These are phyloP conservation scores for Amphilophus citrinellus DNA, from an alignment of 2,113 vertebrate species.

Conservation along the genomic window DNA sequence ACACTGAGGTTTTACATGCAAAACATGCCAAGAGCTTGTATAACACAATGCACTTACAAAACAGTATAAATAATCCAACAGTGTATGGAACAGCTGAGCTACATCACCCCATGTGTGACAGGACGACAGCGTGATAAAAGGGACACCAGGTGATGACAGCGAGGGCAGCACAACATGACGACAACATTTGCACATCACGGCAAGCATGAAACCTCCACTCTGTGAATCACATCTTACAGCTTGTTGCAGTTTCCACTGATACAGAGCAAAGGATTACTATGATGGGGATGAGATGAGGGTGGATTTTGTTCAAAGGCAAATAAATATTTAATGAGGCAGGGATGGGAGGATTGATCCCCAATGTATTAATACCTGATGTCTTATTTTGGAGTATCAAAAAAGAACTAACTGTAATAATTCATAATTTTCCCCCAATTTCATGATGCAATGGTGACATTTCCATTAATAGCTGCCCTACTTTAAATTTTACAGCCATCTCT, in stretches of 20 bases:
- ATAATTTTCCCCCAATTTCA: neutral
- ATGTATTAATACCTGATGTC: slow-evolving; percentile 24
- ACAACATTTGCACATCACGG: slow-evolving; percentile 49
- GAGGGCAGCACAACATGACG: slow-evolving; percentile 14
- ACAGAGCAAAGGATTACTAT: slow-evolving; percentile 8
- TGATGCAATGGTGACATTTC: neutral
- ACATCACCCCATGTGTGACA: slow-evolving; percentile 15
- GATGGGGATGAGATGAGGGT: neutral
- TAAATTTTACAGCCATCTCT: neutral
- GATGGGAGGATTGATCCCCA: slow-evolving; percentile 53
- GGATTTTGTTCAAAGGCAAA: slow-evolving; percentile 20
- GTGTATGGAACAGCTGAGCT: neutral
- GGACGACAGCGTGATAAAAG: slow-evolving; percentile 21
- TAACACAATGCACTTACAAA: neutral
- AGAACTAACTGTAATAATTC: neutral
- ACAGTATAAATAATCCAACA: slow-evolving; percentile 6
- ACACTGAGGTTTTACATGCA: neutral
- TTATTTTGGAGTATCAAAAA: slow-evolving; percentile 6
- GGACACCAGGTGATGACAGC: slow-evolving; percentile 12
- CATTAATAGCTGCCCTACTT: neutral
- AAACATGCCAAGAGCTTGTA: neutral
- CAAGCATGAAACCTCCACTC: slow-evolving; percentile 20
- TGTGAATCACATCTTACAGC: neutral
- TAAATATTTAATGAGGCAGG: slow-evolving; percentile 52
- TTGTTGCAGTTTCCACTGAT: slow-evolving; percentile 13